phyloP scores from a whole-genome alignment of 1,140 invertebrate species.

The Saxidomus purpurata region DNA sequence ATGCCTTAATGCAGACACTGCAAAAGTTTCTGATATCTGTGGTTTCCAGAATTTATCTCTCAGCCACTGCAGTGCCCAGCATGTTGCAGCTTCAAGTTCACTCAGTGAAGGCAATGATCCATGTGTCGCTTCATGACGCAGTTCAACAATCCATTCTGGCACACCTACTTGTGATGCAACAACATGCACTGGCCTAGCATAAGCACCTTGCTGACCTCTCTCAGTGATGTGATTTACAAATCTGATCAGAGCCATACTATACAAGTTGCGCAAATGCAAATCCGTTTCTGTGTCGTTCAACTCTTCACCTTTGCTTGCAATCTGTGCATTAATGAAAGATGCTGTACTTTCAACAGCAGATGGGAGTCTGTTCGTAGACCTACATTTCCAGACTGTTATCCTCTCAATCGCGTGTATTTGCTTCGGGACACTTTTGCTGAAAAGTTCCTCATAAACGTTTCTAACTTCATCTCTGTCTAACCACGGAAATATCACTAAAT shows the following conservation, averaged over 20 bases:
- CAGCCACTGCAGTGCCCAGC: slow-evolving; percentile 69
- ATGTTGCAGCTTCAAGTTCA: slow-evolving; percentile 60
- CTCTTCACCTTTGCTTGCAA: slow-evolving; percentile 1
- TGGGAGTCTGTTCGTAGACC: slow-evolving; percentile 61
- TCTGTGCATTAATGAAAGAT: slow-evolving; percentile 54
- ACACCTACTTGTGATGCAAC: slow-evolving; percentile 67
- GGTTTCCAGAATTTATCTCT: slow-evolving; percentile 60
- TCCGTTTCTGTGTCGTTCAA: neutral
- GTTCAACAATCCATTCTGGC: slow-evolving; percentile 73
- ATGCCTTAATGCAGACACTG: neutral
- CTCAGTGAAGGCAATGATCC: slow-evolving; percentile 66
- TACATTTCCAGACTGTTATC: slow-evolving; percentile 58
- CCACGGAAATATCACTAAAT: slow-evolving; percentile 52
- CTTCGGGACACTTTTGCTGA: neutral
- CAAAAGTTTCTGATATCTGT: slow-evolving; percentile 1
- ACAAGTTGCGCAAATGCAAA: slow-evolving; percentile 17
- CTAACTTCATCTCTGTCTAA: slow-evolving; percentile 27
- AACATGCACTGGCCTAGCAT: slow-evolving; percentile 48
- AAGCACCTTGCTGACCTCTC: slow-evolving; percentile 26
- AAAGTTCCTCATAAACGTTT: slow-evolving; percentile 63
- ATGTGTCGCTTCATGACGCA: slow-evolving; percentile 74
- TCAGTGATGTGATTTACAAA: slow-evolving; percentile 65
- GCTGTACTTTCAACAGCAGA: slow-evolving; percentile 70
- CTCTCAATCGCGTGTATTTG: slow-evolving; percentile 62
- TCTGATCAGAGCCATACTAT: slow-evolving; percentile 59